Evolutionary conservation across 2,888 invertebrate genomes (phyloP).

Genomic region (Patella pellucida): DNA sequence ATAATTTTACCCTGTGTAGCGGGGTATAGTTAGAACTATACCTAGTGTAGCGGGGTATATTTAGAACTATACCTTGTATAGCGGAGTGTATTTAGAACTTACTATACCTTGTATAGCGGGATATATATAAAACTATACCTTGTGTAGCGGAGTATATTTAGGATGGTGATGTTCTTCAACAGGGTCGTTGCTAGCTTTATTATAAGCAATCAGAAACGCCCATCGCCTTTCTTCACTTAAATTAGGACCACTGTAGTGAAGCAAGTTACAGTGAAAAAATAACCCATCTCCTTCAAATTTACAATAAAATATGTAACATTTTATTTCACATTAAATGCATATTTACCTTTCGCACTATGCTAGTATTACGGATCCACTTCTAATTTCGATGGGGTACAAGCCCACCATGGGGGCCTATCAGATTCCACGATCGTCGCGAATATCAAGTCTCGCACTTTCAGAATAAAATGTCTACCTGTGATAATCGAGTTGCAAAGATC

Average conservation of each 20-base stretch:
- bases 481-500: too few relatives aligned
- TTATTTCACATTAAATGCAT: too few relatives aligned
- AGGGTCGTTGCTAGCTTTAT: constrained; percentile 61
- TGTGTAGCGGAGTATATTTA: constrained; percentile 58
- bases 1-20: not conserved
- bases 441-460: too few relatives aligned
- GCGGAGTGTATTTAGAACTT: not conserved
- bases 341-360: too few relatives aligned
- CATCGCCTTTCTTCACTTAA: constrained; percentile 61
- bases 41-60: constrained; percentile 62
- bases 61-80: constrained; percentile 35
- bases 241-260: constrained; percentile 62
- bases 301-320: not conserved
- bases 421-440: too few relatives aligned
- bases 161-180: constrained; percentile 63
- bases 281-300: constrained; percentile 58
- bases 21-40: constrained; percentile 54
- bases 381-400: too few relatives aligned
- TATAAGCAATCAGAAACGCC: constrained; percentile 63
- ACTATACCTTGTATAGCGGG: not conserved
- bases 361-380: too few relatives aligned
- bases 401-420: too few relatives aligned
- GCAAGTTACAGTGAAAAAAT: constrained; percentile 64
- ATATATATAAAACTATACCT: constrained; percentile 60
- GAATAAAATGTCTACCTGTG: too few relatives aligned